These are phyloP conservation scores for Tiphia femorata DNA, from an alignment of 2,888 invertebrate genomes.

Conservation along the genomic window DNA sequence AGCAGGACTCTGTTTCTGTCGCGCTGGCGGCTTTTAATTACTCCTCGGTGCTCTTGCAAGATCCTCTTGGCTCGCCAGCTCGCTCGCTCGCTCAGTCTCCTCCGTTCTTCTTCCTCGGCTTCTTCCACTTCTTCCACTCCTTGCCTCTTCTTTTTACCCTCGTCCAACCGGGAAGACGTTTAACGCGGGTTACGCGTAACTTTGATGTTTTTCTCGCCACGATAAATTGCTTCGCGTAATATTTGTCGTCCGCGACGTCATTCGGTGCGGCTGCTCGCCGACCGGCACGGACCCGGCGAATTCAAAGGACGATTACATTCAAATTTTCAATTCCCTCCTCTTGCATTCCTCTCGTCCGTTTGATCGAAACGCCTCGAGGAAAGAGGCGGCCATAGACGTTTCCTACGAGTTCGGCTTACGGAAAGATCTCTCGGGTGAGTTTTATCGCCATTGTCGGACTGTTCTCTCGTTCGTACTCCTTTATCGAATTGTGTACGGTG, in stretches of 20 bases:
- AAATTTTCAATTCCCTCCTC: not conserved
- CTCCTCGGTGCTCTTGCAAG: slow-evolving; percentile 36
- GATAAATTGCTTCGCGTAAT: not conserved
- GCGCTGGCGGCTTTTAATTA: slow-evolving; percentile 51
- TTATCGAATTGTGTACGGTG: too few species aligned
- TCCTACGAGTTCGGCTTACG: too few species aligned
- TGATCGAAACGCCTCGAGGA: too few species aligned
- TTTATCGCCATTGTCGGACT: too few species aligned
- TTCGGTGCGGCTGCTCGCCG: not conserved
- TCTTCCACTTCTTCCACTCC: slow-evolving; percentile 1
- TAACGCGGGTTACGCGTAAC: slow-evolving; percentile 25
- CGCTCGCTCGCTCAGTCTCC: slow-evolving; percentile 2
- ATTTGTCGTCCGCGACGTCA: not conserved
- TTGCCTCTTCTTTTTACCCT: slow-evolving; percentile 8
- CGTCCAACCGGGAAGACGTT: slow-evolving; percentile 16
- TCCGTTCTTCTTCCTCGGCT: not conserved
- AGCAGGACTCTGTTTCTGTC: slow-evolving; percentile 48
- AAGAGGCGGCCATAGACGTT: too few species aligned
- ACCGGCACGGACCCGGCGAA: not conserved
- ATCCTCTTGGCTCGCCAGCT: slow-evolving; percentile 21
- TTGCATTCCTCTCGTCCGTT: not conserved
- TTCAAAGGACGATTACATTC: not conserved
- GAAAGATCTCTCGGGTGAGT: too few species aligned
- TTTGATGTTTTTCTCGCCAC: slow-evolving; percentile 19
- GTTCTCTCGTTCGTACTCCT: too few species aligned